These are phyloP conservation scores for Colletes latitarsis DNA, from an alignment of 1,140 invertebrate genomes.

Conservation along the genomic window DNA sequence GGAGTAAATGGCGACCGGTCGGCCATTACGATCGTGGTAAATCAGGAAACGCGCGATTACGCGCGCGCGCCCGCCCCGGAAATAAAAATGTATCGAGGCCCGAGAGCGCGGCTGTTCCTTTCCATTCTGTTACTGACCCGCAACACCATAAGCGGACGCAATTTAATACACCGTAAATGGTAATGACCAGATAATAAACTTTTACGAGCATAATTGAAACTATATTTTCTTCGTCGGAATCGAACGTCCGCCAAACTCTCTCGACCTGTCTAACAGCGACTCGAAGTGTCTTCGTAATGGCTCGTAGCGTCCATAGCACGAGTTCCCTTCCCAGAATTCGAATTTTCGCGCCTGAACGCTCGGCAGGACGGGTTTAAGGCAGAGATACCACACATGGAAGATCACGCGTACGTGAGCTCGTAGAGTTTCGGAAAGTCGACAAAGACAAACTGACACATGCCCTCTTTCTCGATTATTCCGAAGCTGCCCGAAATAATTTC, in stretches of 20 bases:
- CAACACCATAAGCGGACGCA: constrained; percentile 29
- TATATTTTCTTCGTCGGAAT: constrained; percentile 16
- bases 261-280: too few species aligned
- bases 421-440: too few species aligned
- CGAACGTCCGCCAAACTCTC: neutral
- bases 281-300: too few species aligned
- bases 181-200: constrained; percentile 43
- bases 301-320: too few species aligned
- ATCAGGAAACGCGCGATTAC: constrained; percentile 42
- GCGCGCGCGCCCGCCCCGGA: neutral
- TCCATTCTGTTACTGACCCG: constrained; percentile 19
- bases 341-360: too few species aligned
- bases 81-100: constrained; percentile 38
- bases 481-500: too few species aligned
- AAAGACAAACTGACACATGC: too few species aligned
- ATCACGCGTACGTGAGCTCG: too few species aligned
- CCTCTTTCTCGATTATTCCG: too few species aligned
- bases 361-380: too few species aligned
- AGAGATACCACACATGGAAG: too few species aligned
- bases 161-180: constrained; percentile 44
- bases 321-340: too few species aligned
- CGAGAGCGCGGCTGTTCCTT: neutral
- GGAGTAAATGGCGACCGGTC: neutral
- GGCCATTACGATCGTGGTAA: constrained; percentile 37
- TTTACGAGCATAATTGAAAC: constrained; percentile 48